Evolutionary conservation across 2,113 vertebrate genomes (phyloP).

Genomic region (Danio rerio): GRCz12tu NC_133197.1:22342501-22343000

Average conservation of each 20-base stretch:
- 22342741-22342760: slow-evolving; percentile 72
- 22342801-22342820: slow-evolving; percentile 73
- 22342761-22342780: slow-evolving; percentile 46
- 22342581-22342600: not conserved
- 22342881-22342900: not conserved
- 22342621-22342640: not conserved
- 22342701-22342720: slow-evolving; percentile 69
- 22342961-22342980: slow-evolving; percentile 65
- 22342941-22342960: slow-evolving; percentile 72
- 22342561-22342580: slow-evolving; percentile 8
- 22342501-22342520: not conserved
- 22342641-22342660: not conserved
- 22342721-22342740: slow-evolving; percentile 65
- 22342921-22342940: slow-evolving; percentile 75
- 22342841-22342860: not conserved
- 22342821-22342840: slow-evolving; percentile 72
- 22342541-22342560: not conserved
- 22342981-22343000: not conserved
- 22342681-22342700: slow-evolving; percentile 61
- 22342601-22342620: not conserved
- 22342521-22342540: not conserved
- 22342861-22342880: not conserved
- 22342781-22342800: slow-evolving; percentile 72
- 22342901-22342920: slow-evolving; percentile 61
- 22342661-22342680: not conserved